Evolutionary conservation across 2,113 vertebrate genomes (phyloP).

Genomic region (Empidonax alnorum): DNA sequence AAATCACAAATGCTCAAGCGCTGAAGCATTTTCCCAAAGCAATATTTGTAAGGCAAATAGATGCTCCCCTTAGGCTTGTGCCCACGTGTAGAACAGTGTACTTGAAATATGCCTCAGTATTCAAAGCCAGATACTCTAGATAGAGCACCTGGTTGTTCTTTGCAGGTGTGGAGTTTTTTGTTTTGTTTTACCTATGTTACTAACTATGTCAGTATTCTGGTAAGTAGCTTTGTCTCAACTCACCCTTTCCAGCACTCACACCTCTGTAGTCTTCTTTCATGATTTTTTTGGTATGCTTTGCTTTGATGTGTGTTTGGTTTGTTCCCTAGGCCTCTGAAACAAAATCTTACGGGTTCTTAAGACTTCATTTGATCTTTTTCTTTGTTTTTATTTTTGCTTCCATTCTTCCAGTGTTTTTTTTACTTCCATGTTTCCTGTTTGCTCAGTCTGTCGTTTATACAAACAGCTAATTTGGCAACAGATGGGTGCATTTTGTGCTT

Average conservation of each 20-base stretch:
- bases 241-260: not conserved
- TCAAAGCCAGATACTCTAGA: not conserved
- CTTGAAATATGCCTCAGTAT: not conserved
- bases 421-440: not conserved
- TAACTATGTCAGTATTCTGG: not conserved
- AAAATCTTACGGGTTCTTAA: not conserved
- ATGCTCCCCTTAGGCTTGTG: not conserved
- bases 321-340: not conserved
- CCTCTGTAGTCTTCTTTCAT: not conserved
- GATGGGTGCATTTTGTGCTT: not conserved
- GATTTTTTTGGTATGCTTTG: not conserved
- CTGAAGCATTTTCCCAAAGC: not conserved
- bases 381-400: not conserved
- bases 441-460: not conserved
- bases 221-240: not conserved
- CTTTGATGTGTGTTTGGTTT: not conserved
- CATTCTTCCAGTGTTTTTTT: not conserved
- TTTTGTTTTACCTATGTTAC: not conserved
- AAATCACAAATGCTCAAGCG: not conserved
- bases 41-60: not conserved
- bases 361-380: not conserved
- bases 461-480: not conserved
- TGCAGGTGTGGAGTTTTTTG: not conserved
- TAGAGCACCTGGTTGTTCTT: not conserved
- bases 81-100: rapidly evolving